phyloP scores from a whole-genome alignment of 2,888 invertebrate species.

The Trachelus iudaicus region DNA sequence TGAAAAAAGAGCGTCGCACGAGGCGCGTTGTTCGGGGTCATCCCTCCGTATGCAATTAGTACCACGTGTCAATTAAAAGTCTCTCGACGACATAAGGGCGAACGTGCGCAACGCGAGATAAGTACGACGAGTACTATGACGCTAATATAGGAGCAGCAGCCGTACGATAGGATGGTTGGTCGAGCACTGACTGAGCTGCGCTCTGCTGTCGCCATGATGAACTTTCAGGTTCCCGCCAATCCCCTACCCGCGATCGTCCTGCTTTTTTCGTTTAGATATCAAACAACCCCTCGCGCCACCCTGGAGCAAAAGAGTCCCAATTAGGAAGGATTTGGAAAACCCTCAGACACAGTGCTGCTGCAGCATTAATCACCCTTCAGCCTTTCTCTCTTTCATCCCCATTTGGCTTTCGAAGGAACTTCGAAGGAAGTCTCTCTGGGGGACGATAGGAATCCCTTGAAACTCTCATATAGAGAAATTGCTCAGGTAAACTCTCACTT shows the following conservation, averaged over 20 bases:
- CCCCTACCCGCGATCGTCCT: constrained; percentile 23
- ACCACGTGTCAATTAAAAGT: not conserved
- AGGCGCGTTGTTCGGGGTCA: not conserved
- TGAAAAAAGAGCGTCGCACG: not conserved
- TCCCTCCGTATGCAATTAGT: not conserved
- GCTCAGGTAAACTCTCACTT: not conserved
- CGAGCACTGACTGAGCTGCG: constrained; percentile 50
- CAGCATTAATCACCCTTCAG: not conserved
- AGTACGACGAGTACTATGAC: not conserved
- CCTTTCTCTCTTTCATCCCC: not conserved
- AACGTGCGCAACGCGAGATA: not conserved
- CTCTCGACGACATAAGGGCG: not conserved
- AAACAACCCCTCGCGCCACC: not conserved
- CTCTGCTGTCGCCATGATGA: constrained; percentile 37
- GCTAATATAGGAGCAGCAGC: not conserved
- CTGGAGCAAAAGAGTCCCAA: not conserved
- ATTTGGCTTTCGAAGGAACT: not conserved
- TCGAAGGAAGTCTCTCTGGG: not conserved
- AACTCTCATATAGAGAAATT: not conserved
- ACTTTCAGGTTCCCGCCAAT: constrained; percentile 48
- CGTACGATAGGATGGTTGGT: constrained; percentile 51
- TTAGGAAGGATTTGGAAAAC: not conserved
- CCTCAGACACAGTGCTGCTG: not conserved
- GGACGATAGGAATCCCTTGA: not conserved
- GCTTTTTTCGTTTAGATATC: not conserved